Percentiles rank a stretch among this genome's conserved stretches.
Conservation (phyloP, 2,888 invertebrate species). For the Archaeoteleia sp. region DNA sequence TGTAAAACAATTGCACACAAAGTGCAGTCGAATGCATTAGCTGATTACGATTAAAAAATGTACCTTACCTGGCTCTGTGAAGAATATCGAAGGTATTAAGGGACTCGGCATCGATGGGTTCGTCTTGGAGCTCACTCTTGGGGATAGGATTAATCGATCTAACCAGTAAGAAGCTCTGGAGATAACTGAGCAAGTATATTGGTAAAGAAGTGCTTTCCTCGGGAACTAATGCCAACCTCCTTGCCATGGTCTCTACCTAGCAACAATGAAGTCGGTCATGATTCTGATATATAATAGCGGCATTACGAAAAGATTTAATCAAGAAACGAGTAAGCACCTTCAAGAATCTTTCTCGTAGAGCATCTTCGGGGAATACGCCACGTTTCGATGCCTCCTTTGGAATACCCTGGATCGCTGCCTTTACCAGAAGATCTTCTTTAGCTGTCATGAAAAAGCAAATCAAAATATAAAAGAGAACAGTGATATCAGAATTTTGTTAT, state of each 20-base stretch:
- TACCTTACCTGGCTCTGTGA: slow-evolving; percentile 86
- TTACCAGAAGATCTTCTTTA: slow-evolving; percentile 87
- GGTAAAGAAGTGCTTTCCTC: slow-evolving; percentile 91
- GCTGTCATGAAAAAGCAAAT: too few relatives aligned
- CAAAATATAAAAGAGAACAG: slow-evolving; percentile 7
- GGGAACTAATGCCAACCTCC: slow-evolving; percentile 90
- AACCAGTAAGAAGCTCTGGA: slow-evolving; percentile 90
- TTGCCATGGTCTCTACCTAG: slow-evolving; percentile 85
- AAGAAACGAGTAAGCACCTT: slow-evolving; percentile 72
- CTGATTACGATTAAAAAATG: too few relatives aligned
- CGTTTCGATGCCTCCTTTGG: slow-evolving; percentile 84
- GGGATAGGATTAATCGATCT: slow-evolving; percentile 83
- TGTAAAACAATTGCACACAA: too few relatives aligned
- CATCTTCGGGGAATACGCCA: slow-evolving; percentile 93
- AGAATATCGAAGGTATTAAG: slow-evolving; percentile 93
- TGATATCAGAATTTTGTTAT: too few relatives aligned
- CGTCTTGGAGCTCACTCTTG: slow-evolving; percentile 83
- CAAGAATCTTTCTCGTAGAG: slow-evolving; percentile 88
- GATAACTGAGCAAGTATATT: slow-evolving; percentile 88
- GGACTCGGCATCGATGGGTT: slow-evolving; percentile 82
- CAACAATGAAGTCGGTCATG: slow-evolving; percentile 48
- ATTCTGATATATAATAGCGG: slow-evolving; percentile 1
- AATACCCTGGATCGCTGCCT: slow-evolving; percentile 85
- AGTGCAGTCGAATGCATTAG: too few relatives aligned
- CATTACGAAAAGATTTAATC: slow-evolving; percentile 11